A percentile compares a stretch with the other conserved stretches of the same genome.
phyloP scores from a whole-genome alignment of 2,888 invertebrate genomes.

The Callinectes sapidus region DNA sequence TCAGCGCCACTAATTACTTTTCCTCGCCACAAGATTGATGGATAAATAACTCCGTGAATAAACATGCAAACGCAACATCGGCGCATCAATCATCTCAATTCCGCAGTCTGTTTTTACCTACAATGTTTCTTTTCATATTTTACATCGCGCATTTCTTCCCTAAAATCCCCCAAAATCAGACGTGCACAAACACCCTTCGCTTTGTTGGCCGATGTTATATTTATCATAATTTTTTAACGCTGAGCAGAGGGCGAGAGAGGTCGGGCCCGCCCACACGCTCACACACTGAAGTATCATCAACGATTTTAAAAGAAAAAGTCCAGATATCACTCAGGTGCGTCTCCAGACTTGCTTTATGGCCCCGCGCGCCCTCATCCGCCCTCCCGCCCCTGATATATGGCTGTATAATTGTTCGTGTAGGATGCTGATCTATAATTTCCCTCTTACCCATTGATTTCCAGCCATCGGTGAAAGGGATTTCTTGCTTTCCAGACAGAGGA shows the following conservation, averaged over 20 bases:
- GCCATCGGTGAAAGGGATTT: constrained; percentile 32
- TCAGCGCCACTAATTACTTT: not conserved
- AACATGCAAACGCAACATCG: not conserved
- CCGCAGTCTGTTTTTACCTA: not conserved
- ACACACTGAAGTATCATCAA: constrained; percentile 17
- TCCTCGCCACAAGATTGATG: not conserved
- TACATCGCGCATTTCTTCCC: not conserved
- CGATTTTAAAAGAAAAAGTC: constrained; percentile 21
- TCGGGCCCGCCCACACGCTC: not conserved
- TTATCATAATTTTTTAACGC: constrained; percentile 11
- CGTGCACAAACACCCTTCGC: not conserved
- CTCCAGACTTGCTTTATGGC: constrained; percentile 15
- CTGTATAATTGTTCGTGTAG: constrained; percentile 44
- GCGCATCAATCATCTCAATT: constrained; percentile 10
- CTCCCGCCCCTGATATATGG: constrained; percentile 25
- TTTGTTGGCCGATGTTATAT: not conserved
- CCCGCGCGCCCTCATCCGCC: not conserved
- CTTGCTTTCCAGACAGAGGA: constrained; percentile 39
- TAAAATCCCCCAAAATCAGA: not conserved
- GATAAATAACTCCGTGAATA: not conserved
- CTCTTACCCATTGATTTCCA: constrained; percentile 26
- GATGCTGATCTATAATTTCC: constrained; percentile 41
- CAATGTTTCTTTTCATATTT: not conserved
- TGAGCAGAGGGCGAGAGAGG: constrained; percentile 15
- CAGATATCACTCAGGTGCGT: constrained; percentile 30